Base-by-base conservation (phyloP, 2,113 vertebrate species). In the Lichenostomus cassidix region DNA sequence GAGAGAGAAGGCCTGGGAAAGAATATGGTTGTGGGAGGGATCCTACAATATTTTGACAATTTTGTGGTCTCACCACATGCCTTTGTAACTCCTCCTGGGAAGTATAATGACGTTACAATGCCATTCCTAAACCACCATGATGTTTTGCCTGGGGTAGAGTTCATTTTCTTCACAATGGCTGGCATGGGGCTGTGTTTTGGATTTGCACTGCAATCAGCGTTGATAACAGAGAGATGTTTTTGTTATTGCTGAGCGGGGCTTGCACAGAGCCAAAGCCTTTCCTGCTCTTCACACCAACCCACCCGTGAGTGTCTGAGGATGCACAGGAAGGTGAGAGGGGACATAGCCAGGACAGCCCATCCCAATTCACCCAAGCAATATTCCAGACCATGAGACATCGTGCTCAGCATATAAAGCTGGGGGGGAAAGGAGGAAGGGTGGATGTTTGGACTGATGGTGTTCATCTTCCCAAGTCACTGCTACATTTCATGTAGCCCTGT, bases 391-490 rank as follows among this genome's bases (percentile, higher is more conserved):
- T 3, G 18, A 1, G 5, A 44, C 22, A 73, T 33, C 59, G 42
- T 33, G 50, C 18, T 58, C 37, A 73, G 14, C 22, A 58, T 17
- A 65, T 37, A 33, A 58, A 65, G 22, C 14, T 33, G 35, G 22
- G 11, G 16, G 27, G 3, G 3, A 28, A 58, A 39, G 13, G 50
- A 39, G 31, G 37, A 67, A 52, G 37, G 10, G 15, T 4, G 8
- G 4, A 59, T 65, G 33, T 52, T 16, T 44, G 44, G 27, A 65
- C 31, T 28, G 22, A 37, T 52, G 37, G 15, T 0, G 0, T 74
- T 80, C 44, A 27, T 44, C 22, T 76, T 42, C 50, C 35, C 59
- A 56, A 64, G 35, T 8, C 58, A 50, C 33, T 2, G 1, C 19
- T 20, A 39, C 20, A 29, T 67, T 39, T n/a, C 39, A 75, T 29